Conservation (phyloP, 2,113 vertebrate species). For the Gymnogyps californianus region DNA sequence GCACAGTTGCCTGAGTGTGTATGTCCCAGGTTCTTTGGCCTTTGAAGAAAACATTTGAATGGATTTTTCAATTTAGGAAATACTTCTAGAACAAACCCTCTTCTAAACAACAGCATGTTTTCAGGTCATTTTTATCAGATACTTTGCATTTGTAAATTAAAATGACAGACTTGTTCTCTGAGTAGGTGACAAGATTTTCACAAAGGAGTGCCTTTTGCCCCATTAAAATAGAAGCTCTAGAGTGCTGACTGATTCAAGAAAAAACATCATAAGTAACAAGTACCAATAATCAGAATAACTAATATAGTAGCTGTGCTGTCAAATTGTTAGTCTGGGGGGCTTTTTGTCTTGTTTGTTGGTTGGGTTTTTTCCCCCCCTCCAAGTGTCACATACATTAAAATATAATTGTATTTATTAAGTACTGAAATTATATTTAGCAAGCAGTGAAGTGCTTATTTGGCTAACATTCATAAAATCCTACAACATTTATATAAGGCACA, state of each 20-base stretch:
- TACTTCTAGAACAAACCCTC: background rate
- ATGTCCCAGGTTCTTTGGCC: slow-evolving; percentile 90
- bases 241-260: background rate
- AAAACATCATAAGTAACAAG: background rate
- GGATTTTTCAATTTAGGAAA: background rate
- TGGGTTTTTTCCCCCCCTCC: fast-evolving
- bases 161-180: background rate
- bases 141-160: background rate
- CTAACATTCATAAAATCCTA: background rate
- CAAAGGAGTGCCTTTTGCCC: background rate
- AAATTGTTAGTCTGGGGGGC: background rate
- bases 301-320: background rate
- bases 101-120: background rate
- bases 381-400: background rate
- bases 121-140: background rate
- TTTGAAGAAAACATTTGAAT: slow-evolving; percentile 44
- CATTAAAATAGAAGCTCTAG: background rate
- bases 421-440: background rate
- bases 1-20: slow-evolving; percentile 89
- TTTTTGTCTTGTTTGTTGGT: background rate
- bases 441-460: background rate
- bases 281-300: background rate
- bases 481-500: background rate
- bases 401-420: background rate
- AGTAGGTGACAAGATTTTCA: background rate